Evolutionary conservation across 2,888 invertebrate genomes (phyloP), one percentile per base, ranked within the genome.

Genomic region (Drosophila ochracea): DNA sequence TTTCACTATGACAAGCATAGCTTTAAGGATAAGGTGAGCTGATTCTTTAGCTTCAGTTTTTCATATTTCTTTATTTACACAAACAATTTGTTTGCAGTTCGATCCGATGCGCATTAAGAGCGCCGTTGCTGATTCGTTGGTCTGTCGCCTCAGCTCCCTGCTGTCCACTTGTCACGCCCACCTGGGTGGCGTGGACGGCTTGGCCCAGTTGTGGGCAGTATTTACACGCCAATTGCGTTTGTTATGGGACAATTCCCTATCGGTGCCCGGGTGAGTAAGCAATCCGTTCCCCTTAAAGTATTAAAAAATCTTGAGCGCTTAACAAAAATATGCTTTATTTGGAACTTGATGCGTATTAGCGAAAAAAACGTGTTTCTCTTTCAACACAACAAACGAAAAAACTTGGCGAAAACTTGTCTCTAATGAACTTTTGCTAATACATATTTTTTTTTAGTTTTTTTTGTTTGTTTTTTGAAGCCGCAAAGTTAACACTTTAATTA

Each of bases 141-240:
- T 97, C 0, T 97, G 97, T 96, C 95, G 98, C 50, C 93, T 99
- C 33, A 96, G 97, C 1, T 95, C 97, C 33, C 94, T 97, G 35
- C 94, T 96, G 78, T 96, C 96, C 28, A 96, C 97, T 68, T 95
- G 96, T 54, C 94, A 96, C 61, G 95, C 96, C 77, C 96, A 96
- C 47, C 95, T 97, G 28, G 97, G 97, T 1, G 96, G 97, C 7
- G 94, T 96, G 0, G 93, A 93, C 55, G 96, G 97, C 59, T 94
- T 98, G 64, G 97, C 97, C 0, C 98, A 99, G 91, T 92, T 99
- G 19, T 99, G 99, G 99, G 97, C 97, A 88, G 98, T 98, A 92
- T 97, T 99, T 91, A 95, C 97, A 1, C 96, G 98, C 84, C 98
- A 98, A 92, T 95, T 99, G 92, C 95, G 98, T 75, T 97, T 96